Conservation (phyloP, 37 sponge, comb jelly and placozoan genomes). For the Cliona cf. orientalis region DNA sequence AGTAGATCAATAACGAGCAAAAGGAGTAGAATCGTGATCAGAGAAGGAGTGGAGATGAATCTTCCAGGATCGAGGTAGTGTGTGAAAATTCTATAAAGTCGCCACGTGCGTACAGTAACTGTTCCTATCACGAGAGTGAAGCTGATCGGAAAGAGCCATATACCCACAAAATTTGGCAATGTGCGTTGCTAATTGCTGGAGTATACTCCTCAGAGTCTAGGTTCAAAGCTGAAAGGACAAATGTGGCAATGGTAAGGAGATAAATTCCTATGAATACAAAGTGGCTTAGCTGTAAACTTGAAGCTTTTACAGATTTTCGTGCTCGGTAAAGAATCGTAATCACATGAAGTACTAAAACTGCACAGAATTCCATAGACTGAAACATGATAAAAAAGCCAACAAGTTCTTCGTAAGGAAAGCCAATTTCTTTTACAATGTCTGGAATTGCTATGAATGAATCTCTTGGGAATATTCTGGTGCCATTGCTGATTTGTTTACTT, state of each 20-base stretch:
- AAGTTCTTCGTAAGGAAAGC: background rate
- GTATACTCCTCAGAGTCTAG: background rate
- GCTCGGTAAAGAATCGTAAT: background rate
- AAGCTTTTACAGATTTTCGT: background rate
- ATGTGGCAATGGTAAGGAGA: background rate
- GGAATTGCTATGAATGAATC: background rate
- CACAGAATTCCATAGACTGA: background rate
- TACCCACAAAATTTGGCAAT: background rate
- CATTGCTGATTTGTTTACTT: background rate
- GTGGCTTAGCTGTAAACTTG: conserved; percentile 9
- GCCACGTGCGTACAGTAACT: conserved; percentile 16
- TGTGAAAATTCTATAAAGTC: conserved; percentile 31
- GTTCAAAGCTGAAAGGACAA: background rate
- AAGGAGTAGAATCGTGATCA: background rate
- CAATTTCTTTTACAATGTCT: background rate
- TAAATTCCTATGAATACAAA: conserved; percentile 11
- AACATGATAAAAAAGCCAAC: background rate
- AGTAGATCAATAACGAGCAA: background rate
- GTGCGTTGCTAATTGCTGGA: background rate
- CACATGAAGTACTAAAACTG: background rate
- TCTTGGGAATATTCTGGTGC: too few species aligned
- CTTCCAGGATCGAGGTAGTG: conserved; percentile 18
- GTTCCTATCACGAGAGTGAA: conserved; percentile 5
- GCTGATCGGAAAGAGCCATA: conserved; percentile 6
- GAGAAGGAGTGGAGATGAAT: background rate